These are phyloP conservation scores for Phacellophora camtschatica DNA, from an alignment of 30 jellyfish, hydroid and myxozoan species.

Conservation along the genomic window DNA sequence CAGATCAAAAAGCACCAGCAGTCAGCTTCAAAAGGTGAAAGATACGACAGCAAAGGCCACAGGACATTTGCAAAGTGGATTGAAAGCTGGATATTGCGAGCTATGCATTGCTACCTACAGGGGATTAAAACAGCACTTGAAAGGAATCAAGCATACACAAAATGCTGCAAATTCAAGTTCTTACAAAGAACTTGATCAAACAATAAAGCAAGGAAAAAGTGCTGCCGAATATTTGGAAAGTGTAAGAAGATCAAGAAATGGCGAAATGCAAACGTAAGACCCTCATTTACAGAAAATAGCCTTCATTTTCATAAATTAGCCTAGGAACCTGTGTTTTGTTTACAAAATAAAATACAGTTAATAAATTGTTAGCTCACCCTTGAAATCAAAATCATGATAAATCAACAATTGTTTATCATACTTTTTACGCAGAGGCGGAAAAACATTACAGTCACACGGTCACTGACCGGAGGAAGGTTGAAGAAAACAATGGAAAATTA, in stretches of 20 bases:
- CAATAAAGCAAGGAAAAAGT: constrained; percentile 22
- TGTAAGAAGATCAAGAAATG: background rate
- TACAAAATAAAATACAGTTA: no score
- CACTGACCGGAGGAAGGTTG: no score
- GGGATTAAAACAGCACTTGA: constrained; percentile 36
- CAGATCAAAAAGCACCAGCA: background rate
- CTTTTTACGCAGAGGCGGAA: no score
- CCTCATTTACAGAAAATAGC: background rate
- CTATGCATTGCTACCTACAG: constrained; percentile 28
- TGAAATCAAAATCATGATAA: no score
- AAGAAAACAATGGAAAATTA: no score
- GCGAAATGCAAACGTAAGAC: background rate
- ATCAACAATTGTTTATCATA: no score
- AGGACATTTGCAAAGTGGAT: background rate
- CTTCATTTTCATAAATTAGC: no score
- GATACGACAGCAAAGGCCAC: constrained; percentile 39
- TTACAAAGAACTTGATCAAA: constrained; percentile 39
- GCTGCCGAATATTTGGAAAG: background rate
- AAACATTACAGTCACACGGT: no score
- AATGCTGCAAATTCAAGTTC: constrained; percentile 20
- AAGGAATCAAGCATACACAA: constrained; percentile 24
- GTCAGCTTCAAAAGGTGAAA: background rate
- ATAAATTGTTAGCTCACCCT: no score
- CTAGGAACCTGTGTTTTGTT: no score
- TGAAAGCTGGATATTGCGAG: constrained; percentile 43